These are phyloP conservation scores for Protobothrops mucrosquamatus DNA, from an alignment of 2,113 vertebrate species.

Conservation along the genomic window DNA sequence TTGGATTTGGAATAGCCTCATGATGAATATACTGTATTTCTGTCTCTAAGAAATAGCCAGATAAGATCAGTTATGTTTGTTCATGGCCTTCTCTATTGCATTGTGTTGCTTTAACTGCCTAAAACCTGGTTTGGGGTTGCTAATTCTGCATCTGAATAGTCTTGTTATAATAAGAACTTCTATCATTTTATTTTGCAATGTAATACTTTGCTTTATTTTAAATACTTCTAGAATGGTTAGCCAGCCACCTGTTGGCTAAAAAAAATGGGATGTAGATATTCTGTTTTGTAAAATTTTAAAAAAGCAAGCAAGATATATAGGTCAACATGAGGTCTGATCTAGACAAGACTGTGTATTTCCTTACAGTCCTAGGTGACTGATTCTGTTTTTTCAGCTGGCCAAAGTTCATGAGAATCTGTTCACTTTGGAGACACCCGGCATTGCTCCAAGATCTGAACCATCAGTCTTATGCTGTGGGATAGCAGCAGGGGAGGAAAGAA, in stretches of 20 bases:
- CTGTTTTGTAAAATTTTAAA: neutral
- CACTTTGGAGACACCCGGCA: slow-evolving; percentile 4
- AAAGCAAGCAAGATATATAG: neutral
- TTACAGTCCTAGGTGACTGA: neutral
- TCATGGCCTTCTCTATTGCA: neutral
- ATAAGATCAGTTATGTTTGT: neutral
- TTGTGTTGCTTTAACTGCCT: neutral
- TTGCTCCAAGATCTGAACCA: slow-evolving; percentile 5
- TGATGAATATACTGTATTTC: neutral
- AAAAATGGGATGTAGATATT: neutral
- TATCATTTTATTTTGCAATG: neutral
- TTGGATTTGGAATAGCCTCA: neutral
- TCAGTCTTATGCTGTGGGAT: neutral
- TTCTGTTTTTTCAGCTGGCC: slow-evolving; percentile 43
- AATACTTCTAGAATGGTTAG: neutral
- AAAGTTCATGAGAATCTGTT: slow-evolving; percentile 32
- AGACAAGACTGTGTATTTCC: neutral
- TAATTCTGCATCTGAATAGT: neutral
- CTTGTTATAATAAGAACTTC: neutral
- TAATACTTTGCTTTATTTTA: neutral
- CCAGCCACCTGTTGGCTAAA: neutral
- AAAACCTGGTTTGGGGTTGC: neutral
- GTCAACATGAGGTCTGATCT: neutral
- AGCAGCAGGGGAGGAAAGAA: neutral
- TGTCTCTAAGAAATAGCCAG: neutral